Evolutionary conservation across 2,888 invertebrate genomes (phyloP), one percentile per base, ranked within the genome.

Genomic region (Dinocampus coccinellae): DNA sequence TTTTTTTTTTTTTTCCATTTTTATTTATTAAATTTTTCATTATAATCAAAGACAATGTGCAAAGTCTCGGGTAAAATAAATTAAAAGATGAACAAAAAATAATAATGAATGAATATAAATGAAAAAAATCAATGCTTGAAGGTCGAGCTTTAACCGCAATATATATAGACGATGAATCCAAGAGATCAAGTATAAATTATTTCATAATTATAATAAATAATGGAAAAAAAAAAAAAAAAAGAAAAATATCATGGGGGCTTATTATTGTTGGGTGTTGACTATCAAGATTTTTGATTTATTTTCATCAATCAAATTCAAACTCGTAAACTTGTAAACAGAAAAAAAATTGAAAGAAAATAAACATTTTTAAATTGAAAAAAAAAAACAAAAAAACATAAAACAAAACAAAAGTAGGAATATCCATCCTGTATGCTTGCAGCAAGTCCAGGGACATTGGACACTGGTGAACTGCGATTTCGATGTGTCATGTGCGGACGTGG

Each of bases 401-500:
- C n/a, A n/a, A n/a, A n/a, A n/a, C n/a, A n/a, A n/a, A n/a, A n/a
- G n/a, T n/a, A n/a, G n/a, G n/a, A n/a, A n/a, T n/a, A 64, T 76
- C 74, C 76, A 74, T 75, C 76, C 68, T 70, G 81, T 87, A 80
- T 87, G 87, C 81, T 87, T 84, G 78, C 87, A 87, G 87, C 78
- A 78, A 83, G 83, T 81, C 83, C 83, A 73, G 63, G 72, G 39
- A 81, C 78, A 73, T 79, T 78, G 81, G 82, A 83, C 73, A 78
- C 79, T 73, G 77, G 75, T 67, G 85, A 85, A 73, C 81, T 83
- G 78, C 81, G 83, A 76, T 87, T 84, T 83, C 84, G 83, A 67
- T 87, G 87, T 80, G 83, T 87, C 78, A 85, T 87, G 87, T 87
- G 87, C 73, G 86, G 87, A 78, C 84, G 87, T 64, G 84, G 84